A percentile compares a stretch with the other conserved stretches of the same genome.
phyloP scores from a whole-genome alignment of 2,797 vertebrate species.

The Helostoma temminkii region DNA sequence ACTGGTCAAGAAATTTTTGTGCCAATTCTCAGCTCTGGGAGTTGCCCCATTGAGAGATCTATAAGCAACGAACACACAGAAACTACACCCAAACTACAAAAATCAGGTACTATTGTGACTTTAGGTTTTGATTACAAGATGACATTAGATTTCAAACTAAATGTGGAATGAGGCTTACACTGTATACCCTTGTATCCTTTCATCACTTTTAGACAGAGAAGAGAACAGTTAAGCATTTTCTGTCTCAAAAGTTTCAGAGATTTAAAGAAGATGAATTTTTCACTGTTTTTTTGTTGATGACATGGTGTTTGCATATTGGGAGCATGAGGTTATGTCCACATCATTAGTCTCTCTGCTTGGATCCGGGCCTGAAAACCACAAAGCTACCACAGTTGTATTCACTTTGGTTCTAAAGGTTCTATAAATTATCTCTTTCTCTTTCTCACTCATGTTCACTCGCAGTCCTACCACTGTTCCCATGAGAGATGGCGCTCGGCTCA shows the following conservation, averaged over 20 bases:
- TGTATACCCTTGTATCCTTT: conserved; percentile 8
- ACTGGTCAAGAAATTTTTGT: no score
- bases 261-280: conserved; percentile 32
- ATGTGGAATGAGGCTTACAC: conserved; percentile 17
- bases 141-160: conserved; percentile 22
- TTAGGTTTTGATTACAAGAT: conserved; percentile 7
- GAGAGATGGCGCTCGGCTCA: conserved; percentile 66
- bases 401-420: conserved; percentile 64
- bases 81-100: not conserved
- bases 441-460: conserved; percentile 44
- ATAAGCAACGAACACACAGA: no score
- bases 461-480: conserved; percentile 57
- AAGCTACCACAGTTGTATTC: conserved; percentile 46
- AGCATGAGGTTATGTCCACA: conserved; percentile 68
- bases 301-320: conserved; percentile 71
- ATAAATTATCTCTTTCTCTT: conserved; percentile 65
- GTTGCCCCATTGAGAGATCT: no score
- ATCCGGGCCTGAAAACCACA: conserved; percentile 60
- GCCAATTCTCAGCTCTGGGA: no score
- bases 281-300: conserved; percentile 61
- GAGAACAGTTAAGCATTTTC: conserved; percentile 40
- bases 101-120: not conserved
- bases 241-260: conserved; percentile 49
- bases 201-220: conserved; percentile 36
- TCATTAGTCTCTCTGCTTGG: conserved; percentile 74